Base-by-base conservation (phyloP, 2,888 invertebrate species). In the Eudasyphora cyanicolor region DNA sequence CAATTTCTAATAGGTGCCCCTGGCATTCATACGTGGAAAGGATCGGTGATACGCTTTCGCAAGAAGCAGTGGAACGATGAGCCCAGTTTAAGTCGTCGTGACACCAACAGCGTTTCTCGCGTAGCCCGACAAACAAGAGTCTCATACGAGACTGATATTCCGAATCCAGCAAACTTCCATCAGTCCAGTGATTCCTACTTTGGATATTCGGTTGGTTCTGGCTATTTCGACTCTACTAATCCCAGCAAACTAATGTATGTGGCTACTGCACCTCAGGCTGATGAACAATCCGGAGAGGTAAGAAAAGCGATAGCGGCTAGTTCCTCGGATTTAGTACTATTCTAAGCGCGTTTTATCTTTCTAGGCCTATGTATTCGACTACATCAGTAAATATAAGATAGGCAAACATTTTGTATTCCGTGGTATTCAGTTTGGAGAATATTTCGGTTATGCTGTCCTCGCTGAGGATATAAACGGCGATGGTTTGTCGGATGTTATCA, bases 401-500 rank as follows among this genome's bases (percentile, higher is more conserved):
- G 87, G 87, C 2, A 90, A 89, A 57, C 87, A 87, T 62, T 88
- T 88, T 49, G 89, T 90, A 14, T 92, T 92, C 76, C 88, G 88
- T 2, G 94, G 94, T 0, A 87, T 89, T 8, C 93, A 94, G 85
- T 90, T 94, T 77, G 95, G 95, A 0, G 94, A 94, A 87, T 95
- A 95, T 89, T 96, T 95, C 87, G 95, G 95, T 0, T 93, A 94
- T 24, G 89, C 94, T 1, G 87, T 95, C 10, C 90, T 94, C n/a
- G 93, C 94, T 2, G 94, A 94, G 60, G 95, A 95, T 89, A 88
- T 95, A 7, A 95, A 95, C 88, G 92, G 92, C 0, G 95, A 95
- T 87, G 93, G 93, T 0, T 92, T 92, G 12, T 93, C 94, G 82
- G 96, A 95, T 87, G 90, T 95, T 4, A 91, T 95, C 10, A 93